Conservation (phyloP, 2,113 vertebrate species). For the Bujurquina vittata region DNA sequence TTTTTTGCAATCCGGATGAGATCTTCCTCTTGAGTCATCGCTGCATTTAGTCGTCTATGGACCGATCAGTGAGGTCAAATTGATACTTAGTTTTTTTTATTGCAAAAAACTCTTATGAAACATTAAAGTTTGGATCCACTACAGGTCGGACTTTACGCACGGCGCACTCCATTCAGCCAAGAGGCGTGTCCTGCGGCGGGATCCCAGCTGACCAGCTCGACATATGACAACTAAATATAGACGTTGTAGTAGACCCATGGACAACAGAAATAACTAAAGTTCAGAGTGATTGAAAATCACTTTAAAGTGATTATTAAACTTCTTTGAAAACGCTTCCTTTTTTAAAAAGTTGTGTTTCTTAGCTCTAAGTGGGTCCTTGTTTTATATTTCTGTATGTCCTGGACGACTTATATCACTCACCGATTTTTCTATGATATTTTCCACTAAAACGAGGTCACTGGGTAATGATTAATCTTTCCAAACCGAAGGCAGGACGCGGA, state of each 20-base stretch:
- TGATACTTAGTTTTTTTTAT: neutral
- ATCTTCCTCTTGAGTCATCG: constrained; percentile 90
- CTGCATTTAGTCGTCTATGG: constrained; percentile 62
- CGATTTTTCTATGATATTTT: neutral
- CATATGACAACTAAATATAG: constrained; percentile 82
- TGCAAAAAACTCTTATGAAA: neutral
- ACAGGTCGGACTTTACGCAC: constrained; percentile 68
- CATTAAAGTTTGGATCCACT: constrained; percentile 57
- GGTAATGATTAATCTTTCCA: constrained; percentile 61
- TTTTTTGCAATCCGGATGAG: constrained; percentile 90
- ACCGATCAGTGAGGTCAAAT: neutral
- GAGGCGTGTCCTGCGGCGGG: constrained; percentile 74
- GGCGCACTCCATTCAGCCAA: constrained; percentile 61
- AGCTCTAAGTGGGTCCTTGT: neutral
- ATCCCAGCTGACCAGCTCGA: constrained; percentile 61
- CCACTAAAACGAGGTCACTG: constrained; percentile 32
- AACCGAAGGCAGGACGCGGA: neutral
- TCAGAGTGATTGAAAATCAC: neutral
- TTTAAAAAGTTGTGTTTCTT: neutral
- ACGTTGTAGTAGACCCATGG: constrained; percentile 8
- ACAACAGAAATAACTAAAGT: neutral
- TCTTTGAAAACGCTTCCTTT: neutral
- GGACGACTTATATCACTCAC: neutral
- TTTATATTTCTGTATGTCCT: neutral
- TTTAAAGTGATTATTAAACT: neutral